phyloP scores from a whole-genome alignment of 1,140 invertebrate genomes.

The Cecropterus lyciades region DNA sequence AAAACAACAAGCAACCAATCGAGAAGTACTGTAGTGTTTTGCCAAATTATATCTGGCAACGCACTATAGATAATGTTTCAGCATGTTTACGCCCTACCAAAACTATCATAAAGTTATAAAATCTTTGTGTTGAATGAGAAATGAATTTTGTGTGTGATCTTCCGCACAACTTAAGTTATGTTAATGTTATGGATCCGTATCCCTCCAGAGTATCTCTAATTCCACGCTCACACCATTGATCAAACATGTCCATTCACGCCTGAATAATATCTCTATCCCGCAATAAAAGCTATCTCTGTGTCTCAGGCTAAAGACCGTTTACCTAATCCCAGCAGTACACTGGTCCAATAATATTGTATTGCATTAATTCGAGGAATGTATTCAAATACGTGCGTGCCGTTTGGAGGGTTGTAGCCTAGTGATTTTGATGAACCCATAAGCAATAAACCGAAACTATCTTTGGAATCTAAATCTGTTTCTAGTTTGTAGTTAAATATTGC shows the following conservation, averaged over 20 bases:
- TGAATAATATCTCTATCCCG: constrained; percentile 24
- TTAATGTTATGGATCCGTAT: neutral
- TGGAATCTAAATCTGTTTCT: too few species aligned
- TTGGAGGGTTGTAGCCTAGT: neutral
- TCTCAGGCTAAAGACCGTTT: constrained; percentile 20
- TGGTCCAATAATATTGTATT: constrained; percentile 24
- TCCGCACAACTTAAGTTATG: constrained; percentile 7
- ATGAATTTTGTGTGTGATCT: too few species aligned
- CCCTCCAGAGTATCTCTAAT: constrained; percentile 12
- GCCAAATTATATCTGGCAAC: too few species aligned
- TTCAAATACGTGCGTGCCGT: neutral
- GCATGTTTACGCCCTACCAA: too few species aligned
- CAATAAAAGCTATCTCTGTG: constrained; percentile 22
- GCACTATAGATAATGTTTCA: too few species aligned
- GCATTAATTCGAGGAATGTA: constrained; percentile 26
- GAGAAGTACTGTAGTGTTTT: too few species aligned
- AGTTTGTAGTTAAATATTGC: too few species aligned
- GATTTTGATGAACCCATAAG: neutral
- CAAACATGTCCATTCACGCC: constrained; percentile 19
- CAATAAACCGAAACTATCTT: too few species aligned
- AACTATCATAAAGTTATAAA: too few species aligned
- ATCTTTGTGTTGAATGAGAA: too few species aligned
- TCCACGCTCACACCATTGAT: constrained; percentile 14
- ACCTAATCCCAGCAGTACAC: constrained; percentile 26
- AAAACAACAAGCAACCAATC: too few species aligned